Base-by-base conservation (phyloP, 2,797 vertebrate species). In the Smutsia temminckii region DNA sequence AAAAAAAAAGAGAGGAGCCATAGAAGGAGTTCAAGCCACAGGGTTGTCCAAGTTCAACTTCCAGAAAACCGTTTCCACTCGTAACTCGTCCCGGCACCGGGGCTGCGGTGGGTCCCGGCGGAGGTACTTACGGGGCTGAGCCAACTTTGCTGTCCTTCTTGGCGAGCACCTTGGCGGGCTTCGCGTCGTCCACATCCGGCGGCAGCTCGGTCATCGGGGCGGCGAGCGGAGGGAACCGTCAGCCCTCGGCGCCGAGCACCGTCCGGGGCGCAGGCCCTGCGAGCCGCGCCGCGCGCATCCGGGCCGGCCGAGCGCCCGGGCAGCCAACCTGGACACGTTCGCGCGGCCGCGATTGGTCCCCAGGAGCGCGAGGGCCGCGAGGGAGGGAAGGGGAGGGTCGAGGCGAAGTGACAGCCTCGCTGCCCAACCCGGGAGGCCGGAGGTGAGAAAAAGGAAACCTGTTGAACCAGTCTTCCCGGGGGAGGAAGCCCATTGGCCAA, bases 181-280 rank as follows among this genome's bases (percentile, higher is more conserved):
- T 98, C 0, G 95, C 2, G 84, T 98, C 98, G 12, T 98, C 98
- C 95, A 92, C 97, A 51, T 98, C 97, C 25, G 91, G 97, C 96
- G 91, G 96, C 25, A 97, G 95, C 4, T 98, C 98, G 6, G 97
- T 98, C 98, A 98, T 98, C 75, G 68, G 96, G 91, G 80, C 95
- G 89, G 88, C 49, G 85, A 40, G 66, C 2, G 66, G 49, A 61
- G 74, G 88, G 57, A 94, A 49, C 86, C 77, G 59, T 55, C 57
- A 32, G 92, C n/a, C n/a, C 7, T 9, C 57, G 27, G 42, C 68
- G 18, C 27, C 29, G 25, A 27, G 40, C 11, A 46, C 46, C 46
- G 23, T 5, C 57, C 59, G 4, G 61, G 78, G 51, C 80, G 27
- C 93, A 77, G 68, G 86, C 88, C 91, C 40, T 27, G 55, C 63